A percentile compares a stretch with the other conserved stretches of the same genome.
Evolutionary conservation across 2,797 vertebrate genomes (phyloP).

Genomic region (Petrocephalus sullivani): DNA sequence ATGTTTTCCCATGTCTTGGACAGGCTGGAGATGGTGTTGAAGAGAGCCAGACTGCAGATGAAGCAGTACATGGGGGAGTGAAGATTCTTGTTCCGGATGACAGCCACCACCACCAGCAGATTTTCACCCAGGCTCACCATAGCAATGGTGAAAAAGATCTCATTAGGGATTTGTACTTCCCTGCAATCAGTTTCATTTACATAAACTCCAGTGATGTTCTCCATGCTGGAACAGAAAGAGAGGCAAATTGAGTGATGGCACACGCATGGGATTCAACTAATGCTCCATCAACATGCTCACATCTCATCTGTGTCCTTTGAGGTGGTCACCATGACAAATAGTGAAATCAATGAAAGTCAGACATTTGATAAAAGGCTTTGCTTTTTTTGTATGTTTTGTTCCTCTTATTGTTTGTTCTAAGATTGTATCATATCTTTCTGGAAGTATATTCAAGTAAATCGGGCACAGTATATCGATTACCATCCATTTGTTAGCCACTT

Average conservation of each 20-base stretch:
- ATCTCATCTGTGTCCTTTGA: background rate
- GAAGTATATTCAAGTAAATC: background rate
- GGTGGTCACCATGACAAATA: background rate
- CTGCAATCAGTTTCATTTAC: slow-evolving; percentile 66
- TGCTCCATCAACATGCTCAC: background rate
- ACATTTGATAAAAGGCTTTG: background rate
- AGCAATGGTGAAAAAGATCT: slow-evolving; percentile 78
- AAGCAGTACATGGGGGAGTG: slow-evolving; percentile 93
- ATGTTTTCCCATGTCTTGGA: slow-evolving; percentile 83
- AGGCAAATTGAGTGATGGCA: background rate
- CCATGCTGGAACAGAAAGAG: slow-evolving; percentile 35
- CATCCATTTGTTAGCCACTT: background rate
- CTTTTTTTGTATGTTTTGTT: background rate
- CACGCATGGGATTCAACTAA: background rate
- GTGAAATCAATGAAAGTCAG: background rate
- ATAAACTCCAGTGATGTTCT: slow-evolving; percentile 16
- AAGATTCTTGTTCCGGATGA: slow-evolving; percentile 81
- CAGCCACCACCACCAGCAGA: slow-evolving; percentile 78
- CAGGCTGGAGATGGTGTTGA: slow-evolving; percentile 84
- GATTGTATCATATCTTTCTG: background rate
- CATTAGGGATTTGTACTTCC: slow-evolving; percentile 69
- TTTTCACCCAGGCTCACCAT: slow-evolving; percentile 78
- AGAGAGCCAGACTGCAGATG: slow-evolving; percentile 89
- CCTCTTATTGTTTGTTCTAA: background rate
- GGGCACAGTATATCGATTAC: background rate